These are phyloP conservation scores for Aphelocoma californica DNA, from an alignment of 2,797 vertebrate species.

Conservation along the genomic window DNA sequence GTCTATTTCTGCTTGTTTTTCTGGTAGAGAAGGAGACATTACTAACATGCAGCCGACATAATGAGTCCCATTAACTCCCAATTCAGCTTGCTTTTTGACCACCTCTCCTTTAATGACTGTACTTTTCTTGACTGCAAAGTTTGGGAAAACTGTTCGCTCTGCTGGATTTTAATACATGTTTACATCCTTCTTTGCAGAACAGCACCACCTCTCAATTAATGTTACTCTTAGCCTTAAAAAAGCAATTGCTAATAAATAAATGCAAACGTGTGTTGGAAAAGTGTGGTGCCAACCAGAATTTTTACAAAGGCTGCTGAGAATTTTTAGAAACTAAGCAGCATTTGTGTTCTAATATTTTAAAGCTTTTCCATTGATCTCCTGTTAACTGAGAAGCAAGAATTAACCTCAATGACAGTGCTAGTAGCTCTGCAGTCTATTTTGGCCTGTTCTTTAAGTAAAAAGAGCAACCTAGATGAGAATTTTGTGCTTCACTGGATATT, in stretches of 20 bases:
- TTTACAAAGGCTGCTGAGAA: slow-evolving; percentile 10
- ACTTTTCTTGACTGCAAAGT: slow-evolving; percentile 67
- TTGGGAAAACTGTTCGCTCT: slow-evolving; percentile 64
- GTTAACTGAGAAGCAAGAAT: slow-evolving; percentile 77
- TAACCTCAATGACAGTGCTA: slow-evolving; percentile 85
- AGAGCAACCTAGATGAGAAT: slow-evolving; percentile 98
- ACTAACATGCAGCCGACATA: slow-evolving; percentile 65
- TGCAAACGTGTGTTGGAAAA: background rate
- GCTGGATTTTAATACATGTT: slow-evolving; percentile 74
- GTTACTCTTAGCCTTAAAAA: slow-evolving; percentile 48
- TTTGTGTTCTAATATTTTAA: slow-evolving; percentile 68
- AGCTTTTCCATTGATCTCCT: slow-evolving; percentile 63
- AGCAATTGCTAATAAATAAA: slow-evolving; percentile 36
- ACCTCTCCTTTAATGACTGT: slow-evolving; percentile 67
- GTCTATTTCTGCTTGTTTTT: slow-evolving; percentile 70
- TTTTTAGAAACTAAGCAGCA: slow-evolving; percentile 41
- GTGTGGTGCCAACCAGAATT: background rate
- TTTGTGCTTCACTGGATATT: slow-evolving; percentile 99
- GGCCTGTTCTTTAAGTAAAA: slow-evolving; percentile 94
- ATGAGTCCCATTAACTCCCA: slow-evolving; percentile 75
- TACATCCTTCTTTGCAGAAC: slow-evolving; percentile 66
- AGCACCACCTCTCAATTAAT: slow-evolving; percentile 71
- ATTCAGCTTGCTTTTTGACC: slow-evolving; percentile 70
- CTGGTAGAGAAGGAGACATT: slow-evolving; percentile 54
- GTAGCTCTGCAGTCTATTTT: slow-evolving; percentile 91